phyloP scores from a whole-genome alignment of 1,140 invertebrate genomes.

The Listronotus oregonensis region DNA sequence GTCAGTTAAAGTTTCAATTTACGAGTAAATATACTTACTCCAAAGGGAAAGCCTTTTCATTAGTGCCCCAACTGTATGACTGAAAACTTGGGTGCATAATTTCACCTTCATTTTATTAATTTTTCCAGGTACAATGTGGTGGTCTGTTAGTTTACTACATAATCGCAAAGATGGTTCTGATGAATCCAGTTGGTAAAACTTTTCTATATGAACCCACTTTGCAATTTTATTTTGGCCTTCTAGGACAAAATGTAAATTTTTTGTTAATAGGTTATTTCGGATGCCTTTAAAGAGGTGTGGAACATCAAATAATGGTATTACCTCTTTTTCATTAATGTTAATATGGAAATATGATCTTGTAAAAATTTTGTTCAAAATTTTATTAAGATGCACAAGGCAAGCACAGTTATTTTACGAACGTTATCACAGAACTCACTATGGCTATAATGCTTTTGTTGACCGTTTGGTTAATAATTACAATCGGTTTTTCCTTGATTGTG shows the following conservation, averaged over 20 bases:
- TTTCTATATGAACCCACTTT: slow-evolving; percentile 32
- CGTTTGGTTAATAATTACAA: no score
- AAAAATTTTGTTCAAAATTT: no score
- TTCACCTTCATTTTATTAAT: background rate
- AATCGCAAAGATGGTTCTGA: slow-evolving; percentile 8
- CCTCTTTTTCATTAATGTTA: slow-evolving; percentile 34
- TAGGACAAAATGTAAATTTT: slow-evolving; percentile 23
- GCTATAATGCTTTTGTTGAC: no score
- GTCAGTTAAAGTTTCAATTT: no score
- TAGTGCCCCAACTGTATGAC: slow-evolving; percentile 13
- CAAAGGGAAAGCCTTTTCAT: slow-evolving; percentile 7
- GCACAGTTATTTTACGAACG: no score
- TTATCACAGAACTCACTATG: no score
- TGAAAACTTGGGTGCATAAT: slow-evolving; percentile 14
- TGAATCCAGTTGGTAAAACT: slow-evolving; percentile 19
- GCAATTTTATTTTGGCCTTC: slow-evolving; percentile 23
- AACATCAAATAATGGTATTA: slow-evolving; percentile 48
- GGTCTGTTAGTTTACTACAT: slow-evolving; percentile 27
- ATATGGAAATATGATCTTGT: no score
- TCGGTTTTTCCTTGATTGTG: no score
- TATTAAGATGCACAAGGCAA: no score
- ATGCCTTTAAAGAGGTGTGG: slow-evolving; percentile 52
- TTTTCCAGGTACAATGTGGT: slow-evolving; percentile 16
- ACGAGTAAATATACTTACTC: background rate
- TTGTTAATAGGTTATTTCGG: slow-evolving; percentile 41